Evolutionary conservation across 1,140 invertebrate species (phyloP), one percentile per base, ranked within the genome.

Genomic region (Lysiphlebus fabarum): DNA sequence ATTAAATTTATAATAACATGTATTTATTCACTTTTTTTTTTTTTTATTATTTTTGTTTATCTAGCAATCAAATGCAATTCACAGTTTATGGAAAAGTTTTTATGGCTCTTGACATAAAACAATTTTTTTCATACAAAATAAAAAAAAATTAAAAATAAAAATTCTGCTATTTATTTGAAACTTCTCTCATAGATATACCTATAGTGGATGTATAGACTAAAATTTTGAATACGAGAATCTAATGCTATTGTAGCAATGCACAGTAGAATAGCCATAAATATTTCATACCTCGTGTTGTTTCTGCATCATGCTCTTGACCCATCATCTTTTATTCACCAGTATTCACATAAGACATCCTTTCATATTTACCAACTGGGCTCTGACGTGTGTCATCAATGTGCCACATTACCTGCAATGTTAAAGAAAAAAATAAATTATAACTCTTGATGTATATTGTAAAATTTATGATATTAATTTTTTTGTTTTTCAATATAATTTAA

Each of bases 241-340:
- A 4, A 26, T 42, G 51, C 53, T 59, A 70, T 69, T 68, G 69
- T 70, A 65, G 58, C 47, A n/a, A 5, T 45, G 38, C 44, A 58
- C 53, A 4, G 59, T 67, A 72, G 63, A 69, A 70, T 67, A 65
- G 67, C 61, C 67, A 70, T 70, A 70, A 68, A 69, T 71, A 69
- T 70, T 71, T 58, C 56, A 69, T 61, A 57, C 45, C 67, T 71
- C 67, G 61, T 70, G 61, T 66, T 70, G 61, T 66, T 58, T 63
- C 63, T 45, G 6, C 10, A 38, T 14, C 43, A 40, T n/a, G 47
- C 51, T 58, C 59, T 8, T 11, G 49, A 26, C 17, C 37, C 38
- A 26, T n/a, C 14, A 4, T 37, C 62, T 57, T 56, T 66, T 60
- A 43, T 62, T 59, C 44, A n/a, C 43, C 47, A 14, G 47, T n/a